Evolutionary conservation across 2,113 vertebrate species (phyloP).

Genomic region (Dendrocopos noguchii): DNA sequence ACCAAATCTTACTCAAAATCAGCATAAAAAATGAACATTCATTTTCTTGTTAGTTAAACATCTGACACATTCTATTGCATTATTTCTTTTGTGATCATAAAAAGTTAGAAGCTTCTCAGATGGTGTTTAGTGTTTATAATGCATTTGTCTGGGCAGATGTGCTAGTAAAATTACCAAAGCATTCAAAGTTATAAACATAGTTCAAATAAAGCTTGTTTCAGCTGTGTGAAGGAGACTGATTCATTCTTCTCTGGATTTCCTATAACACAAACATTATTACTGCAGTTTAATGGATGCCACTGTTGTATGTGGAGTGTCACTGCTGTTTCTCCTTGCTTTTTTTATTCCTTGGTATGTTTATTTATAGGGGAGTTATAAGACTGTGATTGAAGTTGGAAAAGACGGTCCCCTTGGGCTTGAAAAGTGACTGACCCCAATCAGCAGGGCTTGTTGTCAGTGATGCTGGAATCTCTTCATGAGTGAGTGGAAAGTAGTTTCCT

Average conservation of each 20-base stretch:
- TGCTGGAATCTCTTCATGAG: slow-evolving; percentile 44
- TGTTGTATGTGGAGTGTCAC: not conserved
- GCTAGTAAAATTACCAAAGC: slow-evolving; percentile 36
- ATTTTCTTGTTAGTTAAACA: slow-evolving; percentile 27
- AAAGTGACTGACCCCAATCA: slow-evolving; percentile 53
- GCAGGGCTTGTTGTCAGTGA: slow-evolving; percentile 35
- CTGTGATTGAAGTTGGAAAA: slow-evolving; percentile 50
- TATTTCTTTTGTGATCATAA: not conserved
- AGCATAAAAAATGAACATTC: not conserved
- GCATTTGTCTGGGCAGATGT: slow-evolving; percentile 42
- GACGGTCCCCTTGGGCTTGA: slow-evolving; percentile 38
- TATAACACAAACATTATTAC: not conserved
- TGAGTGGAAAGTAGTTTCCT: slow-evolving; percentile 37
- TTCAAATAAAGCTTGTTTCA: slow-evolving; percentile 13
- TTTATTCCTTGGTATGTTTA: slow-evolving; percentile 24
- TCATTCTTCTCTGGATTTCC: not conserved
- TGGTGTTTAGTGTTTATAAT: slow-evolving; percentile 32
- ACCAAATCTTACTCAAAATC: not conserved
- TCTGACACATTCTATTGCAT: not conserved
- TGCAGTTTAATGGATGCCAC: not conserved
- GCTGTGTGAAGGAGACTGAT: not conserved
- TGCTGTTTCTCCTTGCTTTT: not conserved
- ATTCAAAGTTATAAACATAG: not conserved
- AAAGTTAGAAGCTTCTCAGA: slow-evolving; percentile 2
- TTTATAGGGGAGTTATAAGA: slow-evolving; percentile 32